Conservation (phyloP, 53 echinoderm and acorn worm genomes). For the Actinopyga echinites region DNA sequence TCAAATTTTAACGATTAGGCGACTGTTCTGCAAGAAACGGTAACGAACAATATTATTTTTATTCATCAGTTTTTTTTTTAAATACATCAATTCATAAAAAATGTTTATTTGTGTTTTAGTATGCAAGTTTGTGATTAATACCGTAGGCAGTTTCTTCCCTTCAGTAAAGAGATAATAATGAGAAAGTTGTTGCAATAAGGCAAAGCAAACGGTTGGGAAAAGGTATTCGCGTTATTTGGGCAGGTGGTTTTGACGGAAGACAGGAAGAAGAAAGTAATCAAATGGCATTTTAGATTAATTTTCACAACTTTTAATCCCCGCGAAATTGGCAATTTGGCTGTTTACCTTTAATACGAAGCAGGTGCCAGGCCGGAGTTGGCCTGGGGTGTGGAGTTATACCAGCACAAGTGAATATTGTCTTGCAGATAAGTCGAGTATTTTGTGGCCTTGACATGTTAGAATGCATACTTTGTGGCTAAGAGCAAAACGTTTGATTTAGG, state of each 20-base stretch:
- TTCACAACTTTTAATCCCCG: conserved; percentile 12
- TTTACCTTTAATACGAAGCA: conserved; percentile 34
- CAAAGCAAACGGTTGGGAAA: conserved; percentile 12
- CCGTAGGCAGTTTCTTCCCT: conserved; percentile 26
- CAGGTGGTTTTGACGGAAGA: background rate
- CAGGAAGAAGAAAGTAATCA: background rate
- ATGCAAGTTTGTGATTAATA: background rate
- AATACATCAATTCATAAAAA: too few relatives aligned
- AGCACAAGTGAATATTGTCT: conserved; percentile 1
- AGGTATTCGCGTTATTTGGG: background rate
- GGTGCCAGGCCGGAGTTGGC: conserved; percentile 11
- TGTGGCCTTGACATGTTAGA: conserved; percentile 22
- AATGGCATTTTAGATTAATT: conserved; percentile 16
- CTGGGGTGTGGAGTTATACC: background rate
- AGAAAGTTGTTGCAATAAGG: background rate
- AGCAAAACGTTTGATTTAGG: conserved; percentile 16
- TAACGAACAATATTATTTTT: too few relatives aligned
- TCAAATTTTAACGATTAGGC: too few relatives aligned
- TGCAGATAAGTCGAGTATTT: background rate
- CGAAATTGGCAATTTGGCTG: conserved; percentile 24
- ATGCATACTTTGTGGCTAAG: conserved; percentile 4
- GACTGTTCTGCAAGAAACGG: too few relatives aligned
- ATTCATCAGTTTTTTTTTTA: too few relatives aligned
- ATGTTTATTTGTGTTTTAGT: too few relatives aligned
- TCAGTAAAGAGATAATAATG: background rate